A percentile compares a stretch with the other conserved stretches of the same genome.
These are phyloP conservation scores for Thymallus thymallus DNA, from an alignment of 2,113 vertebrate species.

Conservation along the genomic window DNA sequence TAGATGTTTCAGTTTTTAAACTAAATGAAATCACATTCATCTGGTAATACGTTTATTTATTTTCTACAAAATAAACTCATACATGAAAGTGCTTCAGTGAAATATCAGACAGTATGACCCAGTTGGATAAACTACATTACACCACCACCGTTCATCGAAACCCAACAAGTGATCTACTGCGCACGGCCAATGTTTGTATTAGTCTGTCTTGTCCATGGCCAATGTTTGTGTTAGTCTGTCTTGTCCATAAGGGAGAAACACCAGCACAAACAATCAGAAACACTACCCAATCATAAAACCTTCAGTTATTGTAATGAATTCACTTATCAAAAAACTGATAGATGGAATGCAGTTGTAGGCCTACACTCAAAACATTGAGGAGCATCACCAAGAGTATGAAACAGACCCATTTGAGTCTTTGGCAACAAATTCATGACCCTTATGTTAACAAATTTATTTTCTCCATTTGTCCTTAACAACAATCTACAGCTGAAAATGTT, in stretches of 20 bases:
- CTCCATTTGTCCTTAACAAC: too few species aligned
- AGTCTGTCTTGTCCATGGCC: not conserved
- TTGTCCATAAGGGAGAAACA: not conserved
- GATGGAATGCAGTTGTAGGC: not conserved
- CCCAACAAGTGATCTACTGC: too few species aligned
- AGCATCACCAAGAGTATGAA: too few species aligned
- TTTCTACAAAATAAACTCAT: constrained; percentile 50
- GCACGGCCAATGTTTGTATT: too few species aligned
- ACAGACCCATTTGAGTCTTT: too few species aligned
- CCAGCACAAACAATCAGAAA: not conserved
- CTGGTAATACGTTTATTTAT: constrained; percentile 73
- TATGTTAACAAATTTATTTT: too few species aligned
- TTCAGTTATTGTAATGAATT: not conserved
- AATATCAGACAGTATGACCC: constrained; percentile 13
- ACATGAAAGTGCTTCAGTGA: constrained; percentile 60
- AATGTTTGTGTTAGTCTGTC: too few species aligned
- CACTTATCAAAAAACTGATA: not conserved
- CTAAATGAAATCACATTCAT: not conserved
- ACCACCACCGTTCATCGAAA: too few species aligned
- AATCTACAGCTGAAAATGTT: too few species aligned
- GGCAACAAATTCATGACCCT: too few species aligned
- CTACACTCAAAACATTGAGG: not conserved
- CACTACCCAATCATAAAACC: not conserved
- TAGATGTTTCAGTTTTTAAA: constrained; percentile 20
- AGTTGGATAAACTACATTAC: too few species aligned